Conservation (phyloP, 2,797 vertebrate genomes). For the Serranus cabrilla region DNA sequence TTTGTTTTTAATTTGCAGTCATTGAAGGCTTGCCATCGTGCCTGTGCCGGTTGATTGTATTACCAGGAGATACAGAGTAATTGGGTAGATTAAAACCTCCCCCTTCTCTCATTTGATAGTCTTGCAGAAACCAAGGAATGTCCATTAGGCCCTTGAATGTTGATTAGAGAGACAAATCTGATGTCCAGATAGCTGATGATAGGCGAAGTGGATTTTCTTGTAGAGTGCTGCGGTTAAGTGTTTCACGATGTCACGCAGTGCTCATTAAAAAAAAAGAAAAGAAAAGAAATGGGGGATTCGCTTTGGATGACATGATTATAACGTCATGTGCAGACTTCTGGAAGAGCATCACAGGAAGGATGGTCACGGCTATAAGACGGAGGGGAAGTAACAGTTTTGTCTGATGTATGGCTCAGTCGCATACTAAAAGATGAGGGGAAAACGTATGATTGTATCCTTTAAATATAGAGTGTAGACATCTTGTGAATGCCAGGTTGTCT, state of each 20-base stretch:
- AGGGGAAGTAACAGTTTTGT: slow-evolving; percentile 47
- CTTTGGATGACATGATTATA: slow-evolving; percentile 60
- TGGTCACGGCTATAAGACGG: slow-evolving; percentile 49
- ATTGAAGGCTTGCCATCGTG: slow-evolving; percentile 59
- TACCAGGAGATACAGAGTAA: slow-evolving; percentile 74
- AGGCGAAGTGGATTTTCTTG: slow-evolving; percentile 59
- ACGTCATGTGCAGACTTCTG: slow-evolving; percentile 60
- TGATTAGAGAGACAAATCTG: slow-evolving; percentile 77
- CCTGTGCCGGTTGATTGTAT: slow-evolving; percentile 70
- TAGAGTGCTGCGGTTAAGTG: slow-evolving; percentile 48
- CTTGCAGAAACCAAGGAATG: slow-evolving; percentile 68
- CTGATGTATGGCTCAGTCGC: slow-evolving; percentile 30
- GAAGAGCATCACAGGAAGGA: slow-evolving; percentile 61
- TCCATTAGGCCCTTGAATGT: slow-evolving; percentile 70
- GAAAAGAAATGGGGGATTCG: slow-evolving; percentile 23
- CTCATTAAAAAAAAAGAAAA: slow-evolving; percentile 32
- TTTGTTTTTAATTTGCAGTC: slow-evolving; percentile 79
- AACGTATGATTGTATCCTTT: slow-evolving; percentile 13
- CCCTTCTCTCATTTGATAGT: slow-evolving; percentile 68
- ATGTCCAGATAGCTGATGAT: slow-evolving; percentile 76
- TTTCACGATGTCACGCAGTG: slow-evolving; percentile 58
- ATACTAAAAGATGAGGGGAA: slow-evolving; percentile 5
- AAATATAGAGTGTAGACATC: slow-evolving; percentile 23
- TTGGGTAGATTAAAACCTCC: slow-evolving; percentile 76
- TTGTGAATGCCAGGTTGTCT: slow-evolving; percentile 31